These are phyloP conservation scores for Microctonus aethiopoides DNA, from an alignment of 2,888 invertebrate genomes.

Conservation along the genomic window DNA sequence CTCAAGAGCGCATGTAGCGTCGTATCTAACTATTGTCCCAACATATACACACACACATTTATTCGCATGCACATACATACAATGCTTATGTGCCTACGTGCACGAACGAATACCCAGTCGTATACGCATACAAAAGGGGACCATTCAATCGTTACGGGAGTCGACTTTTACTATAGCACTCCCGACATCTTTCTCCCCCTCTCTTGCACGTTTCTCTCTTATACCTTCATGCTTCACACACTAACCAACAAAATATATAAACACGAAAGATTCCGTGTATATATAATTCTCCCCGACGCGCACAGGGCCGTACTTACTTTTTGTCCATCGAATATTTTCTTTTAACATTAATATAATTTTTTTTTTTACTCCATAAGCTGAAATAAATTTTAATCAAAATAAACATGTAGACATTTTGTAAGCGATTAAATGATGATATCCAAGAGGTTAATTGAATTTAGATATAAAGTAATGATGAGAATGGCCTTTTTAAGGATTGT, in stretches of 20 bases:
- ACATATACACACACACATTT: background rate
- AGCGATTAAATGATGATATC: too few relatives aligned
- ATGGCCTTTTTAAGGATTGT: background rate
- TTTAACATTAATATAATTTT: background rate
- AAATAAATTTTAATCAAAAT: too few relatives aligned
- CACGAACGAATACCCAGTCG: background rate
- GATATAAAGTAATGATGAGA: too few relatives aligned
- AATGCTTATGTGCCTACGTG: background rate
- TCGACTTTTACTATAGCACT: conserved; percentile 38
- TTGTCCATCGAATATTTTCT: background rate
- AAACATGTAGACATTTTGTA: too few relatives aligned
- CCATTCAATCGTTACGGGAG: conserved; percentile 48
- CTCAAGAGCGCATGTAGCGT: background rate
- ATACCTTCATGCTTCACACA: background rate
- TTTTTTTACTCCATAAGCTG: background rate
- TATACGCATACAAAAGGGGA: conserved; percentile 24
- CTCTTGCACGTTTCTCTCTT: background rate
- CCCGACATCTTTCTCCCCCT: background rate
- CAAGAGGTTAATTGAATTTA: too few relatives aligned
- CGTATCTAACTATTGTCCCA: background rate
- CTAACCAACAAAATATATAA: too few relatives aligned
- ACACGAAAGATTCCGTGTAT: conserved; percentile 20
- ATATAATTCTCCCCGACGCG: conserved; percentile 20
- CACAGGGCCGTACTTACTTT: conserved; percentile 18
- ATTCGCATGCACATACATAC: background rate